Base-by-base conservation (phyloP, 1,140 invertebrate genomes). In the Habropoda laboriosa region DNA sequence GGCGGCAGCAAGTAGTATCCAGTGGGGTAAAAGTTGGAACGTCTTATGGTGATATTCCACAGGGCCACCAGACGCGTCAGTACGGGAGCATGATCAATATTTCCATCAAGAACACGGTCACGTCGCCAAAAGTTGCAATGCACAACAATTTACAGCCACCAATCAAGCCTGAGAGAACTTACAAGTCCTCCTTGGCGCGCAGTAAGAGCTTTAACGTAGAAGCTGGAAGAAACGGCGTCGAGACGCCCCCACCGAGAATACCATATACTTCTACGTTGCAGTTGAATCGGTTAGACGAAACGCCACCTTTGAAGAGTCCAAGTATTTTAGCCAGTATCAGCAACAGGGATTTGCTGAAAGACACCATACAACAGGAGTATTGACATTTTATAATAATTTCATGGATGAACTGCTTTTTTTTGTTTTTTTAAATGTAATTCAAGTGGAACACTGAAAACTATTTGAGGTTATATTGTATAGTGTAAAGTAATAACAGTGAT, bases 141-240 rank as follows among this genome's bases (percentile, higher is more conserved):
- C 58, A 67, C 40, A 72, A 27, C 58, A 94, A 93, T 90, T 51
- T 67, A 1, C 77, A 86, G 7, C 57, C 90, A 13, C 96, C 96
- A 0, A 94, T 94, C 0, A 97, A 97, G 90, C 96, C 96, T 3
- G 95, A 96, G 42, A 91, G 96, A 79, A 96, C 96, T 16, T 97
- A 96, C 89, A 96, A 95, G 86, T 95, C 96, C 1, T 93, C 93
- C 47, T 91, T 97, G 16, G 95, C 96, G 27, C 93, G 97, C 67
- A 97, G 97, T 92, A 96, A 97, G 91, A 97, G 96, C 91, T 97
- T 98, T 92, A 97, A 96, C 92, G 96, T 97, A 60, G 96, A 96
- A 83, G 95, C 94, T n/a, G 86, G 73, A 24, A 88, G 81, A 71
- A 83, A 82, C 57, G 87, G 72, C 75, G 73, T 71, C n/a, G 85